Percentiles rank a stretch among this genome's conserved stretches.
These are phyloP conservation scores for Sphecodes monilicornis DNA, from an alignment of 2,888 invertebrate species.

Conservation along the genomic window DNA sequence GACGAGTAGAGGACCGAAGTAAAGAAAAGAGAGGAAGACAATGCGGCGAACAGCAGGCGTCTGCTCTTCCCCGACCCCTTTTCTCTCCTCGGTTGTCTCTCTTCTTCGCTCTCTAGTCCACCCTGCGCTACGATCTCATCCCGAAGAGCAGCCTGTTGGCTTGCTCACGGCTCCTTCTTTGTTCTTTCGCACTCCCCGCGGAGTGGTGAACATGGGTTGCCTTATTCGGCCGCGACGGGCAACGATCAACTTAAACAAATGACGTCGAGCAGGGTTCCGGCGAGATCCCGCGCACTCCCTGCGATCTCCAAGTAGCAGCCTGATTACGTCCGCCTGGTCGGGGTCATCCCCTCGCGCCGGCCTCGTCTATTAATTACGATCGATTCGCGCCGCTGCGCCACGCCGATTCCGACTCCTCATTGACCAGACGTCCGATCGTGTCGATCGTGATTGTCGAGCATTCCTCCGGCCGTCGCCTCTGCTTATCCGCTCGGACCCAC, in stretches of 20 bases:
- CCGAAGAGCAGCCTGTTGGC: conserved; percentile 34
- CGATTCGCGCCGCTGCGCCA: conserved; percentile 25
- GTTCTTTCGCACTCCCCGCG: conserved; percentile 77
- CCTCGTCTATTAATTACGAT: conserved; percentile 74
- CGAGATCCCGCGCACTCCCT: background rate
- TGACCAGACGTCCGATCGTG: conserved; percentile 55
- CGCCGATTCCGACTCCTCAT: conserved; percentile 6
- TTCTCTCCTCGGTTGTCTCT: conserved; percentile 21
- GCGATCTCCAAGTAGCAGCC: conserved; percentile 37
- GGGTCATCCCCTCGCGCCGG: conserved; percentile 47
- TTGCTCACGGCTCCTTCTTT: conserved; percentile 70
- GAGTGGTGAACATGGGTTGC: conserved; percentile 71
- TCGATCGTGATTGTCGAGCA: conserved; percentile 65
- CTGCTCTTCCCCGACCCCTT: conserved; percentile 51
- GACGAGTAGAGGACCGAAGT: conserved; percentile 21
- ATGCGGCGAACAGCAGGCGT: conserved; percentile 68
- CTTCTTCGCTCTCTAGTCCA: conserved; percentile 40
- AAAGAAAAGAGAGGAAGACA: conserved; percentile 59
- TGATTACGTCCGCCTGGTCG: conserved; percentile 65
- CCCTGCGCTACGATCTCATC: conserved; percentile 57
- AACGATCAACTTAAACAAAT: conserved; percentile 77
- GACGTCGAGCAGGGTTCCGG: conserved; percentile 62
- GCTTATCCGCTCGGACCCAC: conserved; percentile 25
- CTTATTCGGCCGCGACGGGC: conserved; percentile 74
- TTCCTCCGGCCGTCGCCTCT: conserved; percentile 22